A percentile compares a stretch with the other conserved stretches of the same genome.
Conservation (phyloP, 2,888 invertebrate species). For the Idaea straminata region DNA sequence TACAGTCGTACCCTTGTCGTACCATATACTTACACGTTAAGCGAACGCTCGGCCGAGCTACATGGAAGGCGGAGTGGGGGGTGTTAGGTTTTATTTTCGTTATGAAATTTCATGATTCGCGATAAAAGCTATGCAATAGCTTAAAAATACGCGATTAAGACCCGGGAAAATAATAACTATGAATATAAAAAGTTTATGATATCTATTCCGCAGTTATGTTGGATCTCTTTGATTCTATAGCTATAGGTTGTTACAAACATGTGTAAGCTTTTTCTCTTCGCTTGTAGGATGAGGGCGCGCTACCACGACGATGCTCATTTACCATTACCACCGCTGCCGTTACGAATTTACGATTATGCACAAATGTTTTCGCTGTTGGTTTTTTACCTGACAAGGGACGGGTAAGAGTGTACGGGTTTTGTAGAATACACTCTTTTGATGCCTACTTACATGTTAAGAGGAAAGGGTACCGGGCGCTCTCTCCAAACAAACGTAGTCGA, state of each 20-base stretch:
- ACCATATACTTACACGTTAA: no score
- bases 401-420: neutral
- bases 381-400: neutral
- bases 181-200: no score
- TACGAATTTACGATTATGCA: conserved; percentile 3
- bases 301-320: neutral
- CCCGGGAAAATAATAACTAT: no score
- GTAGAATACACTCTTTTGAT: neutral
- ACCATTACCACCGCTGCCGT: neutral
- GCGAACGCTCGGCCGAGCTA: no score
- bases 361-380: neutral
- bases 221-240: neutral
- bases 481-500: no score
- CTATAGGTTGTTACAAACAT: neutral
- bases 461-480: no score
- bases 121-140: no score
- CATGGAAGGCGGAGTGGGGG: no score
- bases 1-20: no score
- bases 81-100: no score
- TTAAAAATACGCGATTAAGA: no score
- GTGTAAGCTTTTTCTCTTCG: conserved; percentile 7
- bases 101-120: no score
- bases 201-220: neutral
- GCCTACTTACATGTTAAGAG: neutral
- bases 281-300: neutral